A percentile compares a stretch with the other conserved stretches of the same genome.
Conservation (phyloP, 2,113 vertebrate species). For the Crotalus horridus region DNA sequence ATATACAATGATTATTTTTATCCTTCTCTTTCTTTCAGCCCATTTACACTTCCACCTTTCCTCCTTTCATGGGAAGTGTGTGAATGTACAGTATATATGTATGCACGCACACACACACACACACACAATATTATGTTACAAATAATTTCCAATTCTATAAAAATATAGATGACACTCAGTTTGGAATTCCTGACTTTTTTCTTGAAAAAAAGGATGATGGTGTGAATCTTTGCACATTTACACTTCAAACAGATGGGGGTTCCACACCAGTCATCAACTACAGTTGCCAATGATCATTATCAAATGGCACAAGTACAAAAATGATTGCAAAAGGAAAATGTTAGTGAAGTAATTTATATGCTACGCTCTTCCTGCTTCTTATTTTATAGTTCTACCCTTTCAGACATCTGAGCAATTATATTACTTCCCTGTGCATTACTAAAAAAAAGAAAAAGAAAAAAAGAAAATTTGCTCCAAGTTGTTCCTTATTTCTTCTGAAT, state of each 20-base stretch:
- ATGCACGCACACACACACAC: background rate
- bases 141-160: background rate
- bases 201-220: background rate
- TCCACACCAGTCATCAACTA: background rate
- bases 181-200: background rate
- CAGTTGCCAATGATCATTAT: background rate
- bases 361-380: background rate
- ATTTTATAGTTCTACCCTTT: slow-evolving; percentile 26
- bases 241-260: background rate
- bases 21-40: background rate
- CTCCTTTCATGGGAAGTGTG: background rate
- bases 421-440: background rate
- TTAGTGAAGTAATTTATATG: background rate
- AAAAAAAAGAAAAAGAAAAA: background rate
- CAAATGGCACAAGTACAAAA: background rate
- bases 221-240: background rate
- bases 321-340: background rate
- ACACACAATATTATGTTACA: background rate
- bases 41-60: background rate
- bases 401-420: background rate
- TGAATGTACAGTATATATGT: background rate
- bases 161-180: background rate
- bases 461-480: slow-evolving; percentile 7
- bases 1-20: background rate
- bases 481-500: slow-evolving; percentile 5